Conservation (phyloP, 1,140 invertebrate species). For the Zaprionus ornatus region DNA sequence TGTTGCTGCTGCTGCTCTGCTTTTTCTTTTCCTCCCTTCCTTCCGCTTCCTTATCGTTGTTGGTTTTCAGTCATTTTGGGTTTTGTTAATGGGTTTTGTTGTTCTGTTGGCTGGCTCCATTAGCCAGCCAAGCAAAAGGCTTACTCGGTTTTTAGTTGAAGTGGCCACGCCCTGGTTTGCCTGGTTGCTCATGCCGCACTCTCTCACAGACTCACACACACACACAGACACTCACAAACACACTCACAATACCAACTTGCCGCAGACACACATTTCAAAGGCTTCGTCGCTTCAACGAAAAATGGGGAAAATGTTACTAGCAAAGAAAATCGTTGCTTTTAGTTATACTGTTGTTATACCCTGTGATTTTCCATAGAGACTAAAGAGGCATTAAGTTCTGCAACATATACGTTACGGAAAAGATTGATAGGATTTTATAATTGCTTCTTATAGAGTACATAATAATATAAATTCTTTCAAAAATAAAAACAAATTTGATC, state of each 20-base stretch:
- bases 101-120: slow-evolving; percentile 34
- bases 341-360: slow-evolving; percentile 33
- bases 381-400: not conserved
- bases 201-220: not conserved
- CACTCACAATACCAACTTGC: not conserved
- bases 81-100: slow-evolving; percentile 38
- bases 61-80: slow-evolving; percentile 20
- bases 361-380: not conserved
- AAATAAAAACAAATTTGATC: not conserved
- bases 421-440: not conserved
- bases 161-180: slow-evolving; percentile 40
- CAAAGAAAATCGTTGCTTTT: slow-evolving; percentile 40
- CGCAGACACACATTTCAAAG: slow-evolving; percentile 46
- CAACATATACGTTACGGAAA: not conserved
- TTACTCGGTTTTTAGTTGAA: slow-evolving; percentile 56
- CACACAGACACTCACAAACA: not conserved
- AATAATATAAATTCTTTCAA: not conserved
- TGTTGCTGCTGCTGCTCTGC: not conserved
- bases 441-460: no score
- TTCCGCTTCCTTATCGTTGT: not conserved
- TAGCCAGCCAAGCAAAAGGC: slow-evolving; percentile 46
- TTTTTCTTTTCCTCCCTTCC: not conserved
- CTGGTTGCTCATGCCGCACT: slow-evolving; percentile 10
- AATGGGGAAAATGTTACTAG: slow-evolving; percentile 36
- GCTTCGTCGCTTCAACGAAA: slow-evolving; percentile 32